These are phyloP conservation scores for Grus americana DNA, from an alignment of 2,113 vertebrate genomes.

Conservation along the genomic window DNA sequence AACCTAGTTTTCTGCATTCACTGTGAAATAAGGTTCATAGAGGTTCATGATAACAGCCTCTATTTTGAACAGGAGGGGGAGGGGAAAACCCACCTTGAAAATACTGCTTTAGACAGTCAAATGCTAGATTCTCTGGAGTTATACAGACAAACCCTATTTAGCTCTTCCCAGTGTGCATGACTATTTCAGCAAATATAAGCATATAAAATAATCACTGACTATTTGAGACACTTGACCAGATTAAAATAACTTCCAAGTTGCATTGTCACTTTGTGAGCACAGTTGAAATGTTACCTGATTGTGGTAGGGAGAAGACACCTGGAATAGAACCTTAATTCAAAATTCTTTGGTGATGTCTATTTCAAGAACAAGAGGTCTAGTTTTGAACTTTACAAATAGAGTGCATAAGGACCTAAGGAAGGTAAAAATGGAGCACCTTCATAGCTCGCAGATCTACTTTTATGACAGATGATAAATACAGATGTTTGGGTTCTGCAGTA, in stretches of 20 bases:
- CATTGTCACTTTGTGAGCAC: background rate
- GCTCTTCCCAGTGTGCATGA: background rate
- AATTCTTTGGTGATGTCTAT: background rate
- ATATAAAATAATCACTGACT: background rate
- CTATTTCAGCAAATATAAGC: background rate
- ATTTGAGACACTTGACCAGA: background rate
- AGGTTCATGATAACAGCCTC: background rate
- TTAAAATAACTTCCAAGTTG: background rate
- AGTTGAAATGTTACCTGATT: background rate
- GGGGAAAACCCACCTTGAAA: background rate
- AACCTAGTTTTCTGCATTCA: constrained; percentile 8
- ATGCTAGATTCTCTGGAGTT: background rate
- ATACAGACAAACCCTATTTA: background rate
- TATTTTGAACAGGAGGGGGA: background rate
- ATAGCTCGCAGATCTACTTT: background rate
- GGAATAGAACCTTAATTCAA: background rate
- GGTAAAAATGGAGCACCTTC: background rate
- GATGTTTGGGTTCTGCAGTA: background rate
- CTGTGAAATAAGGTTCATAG: background rate
- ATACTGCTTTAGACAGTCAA: background rate
- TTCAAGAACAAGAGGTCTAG: background rate
- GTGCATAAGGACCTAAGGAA: background rate
- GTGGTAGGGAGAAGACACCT: background rate
- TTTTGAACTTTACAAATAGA: background rate
- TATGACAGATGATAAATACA: background rate